These are phyloP conservation scores for Temnopleurus reevesii DNA, from an alignment of 53 echinoderm and acorn worm species.

Conservation along the genomic window DNA sequence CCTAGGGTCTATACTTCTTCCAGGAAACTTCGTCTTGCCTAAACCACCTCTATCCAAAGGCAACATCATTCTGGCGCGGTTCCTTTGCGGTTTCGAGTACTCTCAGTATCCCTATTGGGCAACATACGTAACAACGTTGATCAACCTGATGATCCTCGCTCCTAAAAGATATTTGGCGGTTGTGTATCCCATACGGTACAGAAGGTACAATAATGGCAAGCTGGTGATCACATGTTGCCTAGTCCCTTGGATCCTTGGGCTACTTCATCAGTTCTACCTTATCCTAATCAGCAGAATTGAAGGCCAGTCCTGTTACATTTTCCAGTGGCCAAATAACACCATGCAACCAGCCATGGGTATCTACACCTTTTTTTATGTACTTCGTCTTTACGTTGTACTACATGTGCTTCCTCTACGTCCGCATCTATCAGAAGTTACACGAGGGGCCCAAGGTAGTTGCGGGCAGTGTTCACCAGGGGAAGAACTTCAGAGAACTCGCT, in stretches of 20 bases:
- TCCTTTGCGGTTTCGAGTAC: conserved; percentile 71
- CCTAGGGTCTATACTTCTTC: conserved; percentile 12
- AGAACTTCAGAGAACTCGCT: not conserved
- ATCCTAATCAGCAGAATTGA: not conserved
- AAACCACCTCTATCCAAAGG: not conserved
- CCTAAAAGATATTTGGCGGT: conserved; percentile 68
- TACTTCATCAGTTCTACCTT: conserved; percentile 2
- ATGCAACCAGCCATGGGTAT: conserved; percentile 45
- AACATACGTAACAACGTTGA: conserved; percentile 27
- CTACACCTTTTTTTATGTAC: not conserved
- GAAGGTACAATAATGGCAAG: not conserved
- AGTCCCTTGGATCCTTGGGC: conserved; percentile 53
- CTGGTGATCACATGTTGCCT: not conserved
- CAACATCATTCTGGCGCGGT: conserved; percentile 5
- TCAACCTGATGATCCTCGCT: conserved; percentile 61
- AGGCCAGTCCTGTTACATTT: not conserved
- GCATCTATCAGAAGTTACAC: conserved; percentile 48
- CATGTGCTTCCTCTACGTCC: conserved; percentile 64
- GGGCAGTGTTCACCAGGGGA: not conserved
- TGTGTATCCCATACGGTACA: conserved; percentile 61
- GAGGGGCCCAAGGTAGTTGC: not conserved
- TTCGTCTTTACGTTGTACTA: conserved; percentile 49
- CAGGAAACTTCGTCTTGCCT: conserved; percentile 28
- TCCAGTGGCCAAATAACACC: not conserved
- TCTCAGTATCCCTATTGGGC: conserved; percentile 72